Evolutionary conservation across 1,140 invertebrate species (phyloP).

Genomic region (Philopotamus ludificatus): DNA sequence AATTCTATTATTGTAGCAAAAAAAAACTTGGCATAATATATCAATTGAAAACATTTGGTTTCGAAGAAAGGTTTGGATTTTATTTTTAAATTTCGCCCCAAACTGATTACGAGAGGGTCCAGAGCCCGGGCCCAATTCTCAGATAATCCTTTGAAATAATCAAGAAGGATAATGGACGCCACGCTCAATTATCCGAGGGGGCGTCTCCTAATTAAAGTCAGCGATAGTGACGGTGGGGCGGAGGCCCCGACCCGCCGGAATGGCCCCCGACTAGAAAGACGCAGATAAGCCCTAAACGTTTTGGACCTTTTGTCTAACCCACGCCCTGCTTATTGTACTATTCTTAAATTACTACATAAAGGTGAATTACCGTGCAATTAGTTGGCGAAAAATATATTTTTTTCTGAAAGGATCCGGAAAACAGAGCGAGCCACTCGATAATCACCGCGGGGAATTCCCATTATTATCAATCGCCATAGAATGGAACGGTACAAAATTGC

Average conservation of each 20-base stretch:
- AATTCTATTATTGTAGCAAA: no score
- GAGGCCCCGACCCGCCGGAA: neutral
- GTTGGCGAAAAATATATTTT: neutral
- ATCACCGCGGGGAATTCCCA: neutral
- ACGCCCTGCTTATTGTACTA: neutral
- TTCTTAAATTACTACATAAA: constrained; percentile 4
- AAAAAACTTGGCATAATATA: no score
- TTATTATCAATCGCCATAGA: neutral
- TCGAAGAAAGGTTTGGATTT: no score
- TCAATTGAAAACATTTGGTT: no score
- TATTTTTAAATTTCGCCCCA: no score
- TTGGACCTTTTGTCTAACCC: constrained; percentile 4
- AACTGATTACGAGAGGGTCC: no score
- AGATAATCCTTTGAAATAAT: constrained; percentile 30
- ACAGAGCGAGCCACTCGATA: neutral
- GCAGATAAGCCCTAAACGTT: constrained; percentile 7
- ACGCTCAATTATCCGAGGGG: constrained; percentile 25
- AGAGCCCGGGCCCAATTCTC: no score
- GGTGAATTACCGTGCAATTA: constrained; percentile 12
- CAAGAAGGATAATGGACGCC: constrained; percentile 26
- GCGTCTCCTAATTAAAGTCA: constrained; percentile 22
- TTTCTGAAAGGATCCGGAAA: neutral
- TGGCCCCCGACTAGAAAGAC: constrained; percentile 1
- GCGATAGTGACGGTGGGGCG: neutral
- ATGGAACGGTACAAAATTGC: neutral